These are phyloP conservation scores for Xestia rhomboidea DNA, from an alignment of 2,888 invertebrate genomes.

Conservation along the genomic window DNA sequence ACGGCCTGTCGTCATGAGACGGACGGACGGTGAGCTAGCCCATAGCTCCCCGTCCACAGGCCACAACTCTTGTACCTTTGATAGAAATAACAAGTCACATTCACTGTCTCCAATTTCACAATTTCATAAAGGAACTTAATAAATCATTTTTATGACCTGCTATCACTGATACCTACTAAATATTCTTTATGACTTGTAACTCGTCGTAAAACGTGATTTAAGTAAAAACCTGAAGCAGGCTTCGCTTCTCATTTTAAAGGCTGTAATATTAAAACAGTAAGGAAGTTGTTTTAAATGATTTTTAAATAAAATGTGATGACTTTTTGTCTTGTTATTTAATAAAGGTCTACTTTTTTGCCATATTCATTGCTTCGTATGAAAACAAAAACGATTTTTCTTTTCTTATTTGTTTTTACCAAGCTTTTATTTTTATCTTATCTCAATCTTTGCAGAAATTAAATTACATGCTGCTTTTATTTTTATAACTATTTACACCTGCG, in stretches of 20 bases:
- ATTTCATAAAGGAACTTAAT: slow-evolving; percentile 11
- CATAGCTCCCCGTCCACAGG: too few relatives aligned
- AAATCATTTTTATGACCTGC: slow-evolving; percentile 49
- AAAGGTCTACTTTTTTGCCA: neutral
- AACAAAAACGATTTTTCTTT: neutral
- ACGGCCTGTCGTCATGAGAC: too few relatives aligned
- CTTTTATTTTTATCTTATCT: neutral
- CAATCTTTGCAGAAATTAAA: too few relatives aligned
- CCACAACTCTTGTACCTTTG: neutral
- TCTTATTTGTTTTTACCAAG: neutral
- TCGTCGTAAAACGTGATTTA: slow-evolving; percentile 50
- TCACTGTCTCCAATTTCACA: neutral
- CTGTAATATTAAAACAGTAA: neutral
- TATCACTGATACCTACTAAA: slow-evolving; percentile 32
- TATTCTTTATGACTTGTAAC: slow-evolving; percentile 45
- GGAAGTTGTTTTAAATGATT: neutral
- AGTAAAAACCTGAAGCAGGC: slow-evolving; percentile 8
- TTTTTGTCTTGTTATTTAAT: neutral
- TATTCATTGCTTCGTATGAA: neutral
- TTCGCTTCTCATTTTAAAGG: neutral
- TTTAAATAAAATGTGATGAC: too few relatives aligned
- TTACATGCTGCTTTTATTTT: too few relatives aligned
- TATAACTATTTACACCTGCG: too few relatives aligned
- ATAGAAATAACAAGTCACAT: neutral
- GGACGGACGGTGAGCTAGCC: too few relatives aligned